A percentile compares a stretch with the other conserved stretches of the same genome.
Conservation (phyloP, 2,113 vertebrate species). For the Phoxinus phoxinus region DNA sequence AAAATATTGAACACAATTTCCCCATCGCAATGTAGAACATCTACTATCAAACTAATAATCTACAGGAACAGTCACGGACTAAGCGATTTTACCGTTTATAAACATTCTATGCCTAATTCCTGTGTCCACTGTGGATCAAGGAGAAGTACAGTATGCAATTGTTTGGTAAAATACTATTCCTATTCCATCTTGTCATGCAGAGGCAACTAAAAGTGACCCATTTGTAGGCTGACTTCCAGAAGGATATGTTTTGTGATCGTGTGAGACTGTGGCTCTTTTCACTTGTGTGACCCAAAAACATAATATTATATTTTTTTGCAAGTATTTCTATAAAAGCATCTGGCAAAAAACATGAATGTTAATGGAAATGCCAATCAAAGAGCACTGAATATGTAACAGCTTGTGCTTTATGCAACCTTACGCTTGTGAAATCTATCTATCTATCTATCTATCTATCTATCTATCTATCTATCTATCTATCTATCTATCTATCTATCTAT, state of each 20-base stretch:
- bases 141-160: no score
- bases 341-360: not conserved
- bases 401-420: not conserved
- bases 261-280: not conserved
- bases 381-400: not conserved
- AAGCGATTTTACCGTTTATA: not conserved
- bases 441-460: slow-evolving; percentile 6
- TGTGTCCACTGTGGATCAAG: not conserved
- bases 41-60: not conserved
- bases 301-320: not conserved
- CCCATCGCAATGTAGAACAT: not conserved
- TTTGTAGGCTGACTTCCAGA: not conserved
- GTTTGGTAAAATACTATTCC: no score
- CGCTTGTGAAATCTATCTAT: not conserved
- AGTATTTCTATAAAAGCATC: not conserved
- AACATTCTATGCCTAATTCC: not conserved
- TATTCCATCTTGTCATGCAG: not conserved
- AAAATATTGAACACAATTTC: not conserved
- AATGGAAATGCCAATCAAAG: not conserved
- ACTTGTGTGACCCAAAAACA: not conserved
- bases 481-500: slow-evolving; percentile 5
- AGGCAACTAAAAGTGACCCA: not conserved
- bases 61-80: not conserved
- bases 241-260: not conserved
- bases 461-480: not conserved